Evolutionary conservation across 2,113 vertebrate genomes (phyloP).

Genomic region (Chionomys nivalis): DNA sequence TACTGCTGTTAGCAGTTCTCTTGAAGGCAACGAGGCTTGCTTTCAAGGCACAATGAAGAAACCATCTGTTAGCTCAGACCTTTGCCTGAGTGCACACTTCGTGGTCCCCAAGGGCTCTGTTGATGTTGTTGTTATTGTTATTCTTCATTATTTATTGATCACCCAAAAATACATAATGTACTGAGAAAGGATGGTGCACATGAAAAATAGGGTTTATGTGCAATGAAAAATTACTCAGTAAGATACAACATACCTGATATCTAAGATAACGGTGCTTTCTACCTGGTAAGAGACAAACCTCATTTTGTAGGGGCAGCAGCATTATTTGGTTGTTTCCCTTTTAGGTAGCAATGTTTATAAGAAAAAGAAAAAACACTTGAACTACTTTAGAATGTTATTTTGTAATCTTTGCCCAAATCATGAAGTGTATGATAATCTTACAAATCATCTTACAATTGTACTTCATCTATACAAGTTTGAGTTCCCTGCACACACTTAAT

Average conservation of each 20-base stretch:
- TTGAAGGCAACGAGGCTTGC: slow-evolving; percentile 50
- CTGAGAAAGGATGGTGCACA: slow-evolving; percentile 55
- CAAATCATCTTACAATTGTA: not conserved
- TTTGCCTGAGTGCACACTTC: slow-evolving; percentile 69
- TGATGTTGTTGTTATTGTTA: slow-evolving; percentile 80
- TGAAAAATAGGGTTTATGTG: slow-evolving; percentile 50
- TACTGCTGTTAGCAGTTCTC: slow-evolving; percentile 63
- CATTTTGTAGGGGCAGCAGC: not conserved
- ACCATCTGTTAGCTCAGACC: slow-evolving; percentile 77
- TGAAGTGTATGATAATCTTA: not conserved
- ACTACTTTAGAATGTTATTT: not conserved
- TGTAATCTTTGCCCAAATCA: not conserved
- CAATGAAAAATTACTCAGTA: slow-evolving; percentile 56
- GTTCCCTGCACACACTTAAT: not conserved
- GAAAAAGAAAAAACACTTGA: not conserved
- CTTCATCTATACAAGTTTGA: not conserved
- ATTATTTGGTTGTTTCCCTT: not conserved
- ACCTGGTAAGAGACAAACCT: not conserved
- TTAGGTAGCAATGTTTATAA: not conserved
- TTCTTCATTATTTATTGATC: slow-evolving; percentile 82
- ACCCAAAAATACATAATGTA: slow-evolving; percentile 72
- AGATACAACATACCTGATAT: not conserved
- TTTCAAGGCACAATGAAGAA: slow-evolving; percentile 71
- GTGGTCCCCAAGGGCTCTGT: not conserved
- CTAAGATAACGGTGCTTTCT: not conserved